Evolutionary conservation across 1,140 invertebrate species (phyloP), one percentile per base, ranked within the genome.

Genomic region (Lethrus apterus): DNA sequence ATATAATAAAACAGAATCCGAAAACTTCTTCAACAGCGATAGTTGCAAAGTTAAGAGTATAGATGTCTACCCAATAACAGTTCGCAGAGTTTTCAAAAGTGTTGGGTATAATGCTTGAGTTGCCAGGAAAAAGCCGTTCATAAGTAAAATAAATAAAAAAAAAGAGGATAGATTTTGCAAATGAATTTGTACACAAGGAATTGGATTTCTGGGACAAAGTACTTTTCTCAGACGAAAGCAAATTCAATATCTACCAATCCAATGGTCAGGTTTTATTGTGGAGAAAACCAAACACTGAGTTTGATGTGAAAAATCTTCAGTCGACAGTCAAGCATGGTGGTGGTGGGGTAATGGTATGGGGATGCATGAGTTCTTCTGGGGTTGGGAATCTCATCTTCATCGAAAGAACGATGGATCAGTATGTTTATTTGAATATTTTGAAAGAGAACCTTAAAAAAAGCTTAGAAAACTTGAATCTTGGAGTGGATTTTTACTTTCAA

Each of bases 351-450:
- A 32, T 33, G 29, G 30, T 44, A 19, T 44, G 42, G 30, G 42
- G 42, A 2, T 32, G 30, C 18, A 10, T 44, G 10, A 20, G 18
- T 14, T 9, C 15, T 9, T n/a, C 17, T 33, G 42, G 42, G n/a
- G 17, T 33, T 15, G 40, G 40, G n/a, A 29, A 49, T 7, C 15
- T 67, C 4, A 11, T 26, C 4, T 48, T 54, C 32, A 55, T 65
- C 13, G 40, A 59, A 10, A 48, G 41, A 9, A 63, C 30, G 7
- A 62, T 68, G 54, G 35, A 62, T 33, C 13, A 50, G 23, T 11
- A 44, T 8, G 19, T 48, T 11, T 58, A 55, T 44, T 23, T 50
- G 2, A 30, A 51, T 30, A 54, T 60, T 51, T 46, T 46, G 17
- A 42, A 45, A 46, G 8, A 46, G 8, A 47, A 62, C 52, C 32